Evolutionary conservation across 2,888 invertebrate species (phyloP).

Genomic region (Sminthurides aquaticus): DNA sequence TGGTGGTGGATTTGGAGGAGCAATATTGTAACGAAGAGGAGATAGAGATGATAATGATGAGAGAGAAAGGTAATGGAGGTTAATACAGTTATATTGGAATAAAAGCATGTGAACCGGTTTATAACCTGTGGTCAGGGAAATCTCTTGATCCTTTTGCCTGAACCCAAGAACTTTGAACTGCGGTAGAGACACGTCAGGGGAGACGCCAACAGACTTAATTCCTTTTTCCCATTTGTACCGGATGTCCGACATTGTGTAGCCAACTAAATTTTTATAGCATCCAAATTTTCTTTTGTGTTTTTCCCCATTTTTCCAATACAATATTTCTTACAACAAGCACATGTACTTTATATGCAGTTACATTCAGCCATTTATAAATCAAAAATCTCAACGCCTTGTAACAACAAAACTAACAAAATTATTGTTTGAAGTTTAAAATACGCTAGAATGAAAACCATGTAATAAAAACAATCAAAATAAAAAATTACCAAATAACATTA

Average conservation of each 20-base stretch:
- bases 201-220: constrained; percentile 88
- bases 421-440: too few species aligned
- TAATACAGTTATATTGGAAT: constrained; percentile 23
- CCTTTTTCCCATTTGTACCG: constrained; percentile 96
- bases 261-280: constrained; percentile 62
- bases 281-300: constrained; percentile 15
- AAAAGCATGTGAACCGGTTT: constrained; percentile 22
- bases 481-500: too few species aligned
- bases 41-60: too few species aligned
- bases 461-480: too few species aligned
- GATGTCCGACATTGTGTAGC: constrained; percentile 97
- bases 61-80: constrained; percentile 23
- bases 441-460: too few species aligned
- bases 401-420: too few species aligned
- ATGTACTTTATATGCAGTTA: neutral
- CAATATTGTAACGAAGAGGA: too few species aligned
- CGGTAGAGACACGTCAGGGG: constrained; percentile 91
- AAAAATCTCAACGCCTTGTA: too few species aligned
- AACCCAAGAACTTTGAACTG: constrained; percentile 97
- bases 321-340: neutral
- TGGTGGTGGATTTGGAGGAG: too few species aligned
- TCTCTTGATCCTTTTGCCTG: constrained; percentile 90
- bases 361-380: neutral
- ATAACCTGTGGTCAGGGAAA: constrained; percentile 91
- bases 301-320: constrained; percentile 1